Base-by-base conservation (phyloP, 2,888 invertebrate species). In the Harpalus rufipes region DNA sequence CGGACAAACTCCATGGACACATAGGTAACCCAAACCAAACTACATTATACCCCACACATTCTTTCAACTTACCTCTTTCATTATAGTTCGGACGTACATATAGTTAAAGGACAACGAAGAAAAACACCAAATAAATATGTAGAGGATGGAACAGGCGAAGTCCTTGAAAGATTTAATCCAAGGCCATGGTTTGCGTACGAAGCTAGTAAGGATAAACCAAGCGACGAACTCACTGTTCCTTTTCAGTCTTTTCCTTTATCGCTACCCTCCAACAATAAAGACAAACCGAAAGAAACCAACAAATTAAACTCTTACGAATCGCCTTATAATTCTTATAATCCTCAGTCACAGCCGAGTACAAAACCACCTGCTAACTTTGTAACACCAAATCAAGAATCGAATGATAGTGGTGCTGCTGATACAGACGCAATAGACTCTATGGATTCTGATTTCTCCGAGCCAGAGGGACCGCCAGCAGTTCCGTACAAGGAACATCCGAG, bases 161-260 rank as follows among this genome's bases (percentile, higher is more conserved):
- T 91, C 8, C 84, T 85, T 18, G 89, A 91, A 81, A 87, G 91
- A 58, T 91, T 90, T 85, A 90, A 91, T 86, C 90, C 90, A 0
- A 87, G 88, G 80, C 91, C 91, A 3, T 90, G 90, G 86, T 91
- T 91, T 85, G 88, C 89, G 32, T 90, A 90, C 81, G 86, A 85
- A 44, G 72, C 16, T 6, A 32, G 6, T 10, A 16, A 14, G 4
- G 72, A 7, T 68, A 72, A 72, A 65, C 81, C 76, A 44, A 12
- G n/a, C 12, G 63, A 82, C 58, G 83, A 83, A 16, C 25, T 41
- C 10, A 21, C 83, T 16, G 61, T 74, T 21, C 83, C 83, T 21
- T 78, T 78, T 32, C 63, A 84, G 18, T 78, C 84, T 5, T 84
- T 84, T 51, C 78, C 84, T 44, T 18, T 61, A 21, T 39, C 72